phyloP scores from a whole-genome alignment of 2,113 vertebrate species.

The Xiphorhynchus elegans region DNA sequence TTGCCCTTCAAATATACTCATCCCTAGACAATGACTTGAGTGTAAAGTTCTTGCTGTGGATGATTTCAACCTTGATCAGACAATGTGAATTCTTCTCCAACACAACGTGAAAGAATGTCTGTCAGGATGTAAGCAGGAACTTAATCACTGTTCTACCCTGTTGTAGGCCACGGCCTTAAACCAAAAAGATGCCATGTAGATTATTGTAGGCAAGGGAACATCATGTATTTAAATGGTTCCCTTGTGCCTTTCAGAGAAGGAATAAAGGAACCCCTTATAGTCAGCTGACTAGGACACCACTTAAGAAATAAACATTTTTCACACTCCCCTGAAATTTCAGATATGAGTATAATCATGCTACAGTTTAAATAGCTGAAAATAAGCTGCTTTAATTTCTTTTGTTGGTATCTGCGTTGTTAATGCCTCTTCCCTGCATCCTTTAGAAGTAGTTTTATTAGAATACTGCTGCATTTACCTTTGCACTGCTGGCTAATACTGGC shows the following conservation, averaged over 20 bases:
- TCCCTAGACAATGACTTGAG: background rate
- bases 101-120: background rate
- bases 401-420: background rate
- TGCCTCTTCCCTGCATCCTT: background rate
- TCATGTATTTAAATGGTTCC: background rate
- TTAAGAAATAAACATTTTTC: background rate
- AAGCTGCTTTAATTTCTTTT: background rate
- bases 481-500: background rate
- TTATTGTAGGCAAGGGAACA: conserved; percentile 3
- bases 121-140: background rate
- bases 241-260: background rate
- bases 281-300: background rate
- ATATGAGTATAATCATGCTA: background rate
- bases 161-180: background rate
- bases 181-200: background rate
- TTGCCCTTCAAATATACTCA: background rate
- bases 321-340: background rate
- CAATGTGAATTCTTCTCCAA: background rate
- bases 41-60: background rate
- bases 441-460: background rate
- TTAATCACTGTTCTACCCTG: background rate
- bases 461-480: background rate
- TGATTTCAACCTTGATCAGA: background rate
- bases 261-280: background rate
- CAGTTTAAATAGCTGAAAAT: background rate